Base-by-base conservation (phyloP, 2,113 vertebrate species). In the Dendropsophus ebraccatus region DNA sequence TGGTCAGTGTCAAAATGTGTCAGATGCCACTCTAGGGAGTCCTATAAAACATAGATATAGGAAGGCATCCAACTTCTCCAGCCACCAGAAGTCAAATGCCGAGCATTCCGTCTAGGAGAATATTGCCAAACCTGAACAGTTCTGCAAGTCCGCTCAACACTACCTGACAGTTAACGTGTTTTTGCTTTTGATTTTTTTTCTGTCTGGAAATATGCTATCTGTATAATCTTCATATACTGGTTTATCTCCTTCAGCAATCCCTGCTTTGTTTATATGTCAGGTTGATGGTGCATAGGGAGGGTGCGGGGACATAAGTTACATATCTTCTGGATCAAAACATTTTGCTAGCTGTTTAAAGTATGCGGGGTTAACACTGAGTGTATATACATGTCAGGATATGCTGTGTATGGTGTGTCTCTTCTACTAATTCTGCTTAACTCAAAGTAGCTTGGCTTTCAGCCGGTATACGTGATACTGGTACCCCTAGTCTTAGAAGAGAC, bases 171-270 rank as follows among this genome's bases (percentile, higher is more conserved):
- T 13, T 54, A 14, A n/a, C 56, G 0, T 21, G 11, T 23, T 52
- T 80, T 80, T 13, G 23, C 17, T 23, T 77, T 12, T 17, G 6
- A 25, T 56, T 58, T n/a, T 60, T 56, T 28, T 25, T 21, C 11
- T 7, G 1, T 62, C 14, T 19, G 23, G 3, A 81, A 14, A 62
- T 62, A 81, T 16, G 56, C 13, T 58, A 45, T 60, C 58, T 81
- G 19, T 28, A 25, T 81, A 65, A 65, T 81, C 54, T 62, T 45
- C 16, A 10, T 45, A 81, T 30, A 30, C 37, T 65, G 56, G 56
- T 81, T 81, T 81, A 60, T 65, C 37, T 81, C 77, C 35, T 58
- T 58, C 12, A 60, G 75, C n/a, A n/a, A n/a, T n/a, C n/a, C n/a
- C n/a, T n/a, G n/a, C 56, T 81, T 45, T 60, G 21, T 58, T 80